Evolutionary conservation across 2,113 vertebrate genomes (phyloP).

Genomic region (Catharus minimus): DNA sequence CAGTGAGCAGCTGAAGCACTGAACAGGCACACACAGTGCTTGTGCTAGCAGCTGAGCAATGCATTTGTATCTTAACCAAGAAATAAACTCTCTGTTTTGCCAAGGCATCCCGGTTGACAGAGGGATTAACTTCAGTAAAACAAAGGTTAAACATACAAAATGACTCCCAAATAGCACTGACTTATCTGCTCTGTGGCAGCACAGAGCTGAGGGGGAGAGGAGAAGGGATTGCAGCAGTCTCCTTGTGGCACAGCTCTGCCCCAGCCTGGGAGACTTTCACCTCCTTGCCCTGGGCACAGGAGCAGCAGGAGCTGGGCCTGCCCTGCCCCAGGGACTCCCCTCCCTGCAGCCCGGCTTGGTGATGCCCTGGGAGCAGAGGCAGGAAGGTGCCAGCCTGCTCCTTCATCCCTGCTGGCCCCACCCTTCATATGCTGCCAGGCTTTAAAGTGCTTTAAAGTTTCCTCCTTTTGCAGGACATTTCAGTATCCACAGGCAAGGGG

Average conservation of each 20-base stretch:
- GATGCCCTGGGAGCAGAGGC: neutral
- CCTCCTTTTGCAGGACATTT: neutral
- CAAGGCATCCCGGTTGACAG: neutral
- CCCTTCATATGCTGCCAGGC: neutral
- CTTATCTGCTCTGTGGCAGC: neutral
- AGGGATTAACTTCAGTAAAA: neutral
- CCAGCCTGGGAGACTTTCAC: neutral
- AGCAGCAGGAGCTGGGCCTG: neutral
- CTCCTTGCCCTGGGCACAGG: rapidly evolving
- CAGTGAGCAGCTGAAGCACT: neutral
- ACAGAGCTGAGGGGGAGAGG: neutral
- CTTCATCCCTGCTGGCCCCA: neutral
- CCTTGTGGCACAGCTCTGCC: neutral
- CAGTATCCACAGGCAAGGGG: neutral
- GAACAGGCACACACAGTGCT: rapidly evolving
- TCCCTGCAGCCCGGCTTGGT: neutral
- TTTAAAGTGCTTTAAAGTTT: neutral
- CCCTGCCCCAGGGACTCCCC: neutral
- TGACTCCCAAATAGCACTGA: neutral
- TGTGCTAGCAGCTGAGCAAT: rapidly evolving
- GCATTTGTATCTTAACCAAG: neutral
- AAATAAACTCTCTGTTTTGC: neutral
- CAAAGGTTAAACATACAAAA: neutral
- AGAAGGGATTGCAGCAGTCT: neutral
- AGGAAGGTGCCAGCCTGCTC: neutral